phyloP scores from a whole-genome alignment of 37 sponge, comb jelly and placozoan species.

The Eunapius fragilis region DNA sequence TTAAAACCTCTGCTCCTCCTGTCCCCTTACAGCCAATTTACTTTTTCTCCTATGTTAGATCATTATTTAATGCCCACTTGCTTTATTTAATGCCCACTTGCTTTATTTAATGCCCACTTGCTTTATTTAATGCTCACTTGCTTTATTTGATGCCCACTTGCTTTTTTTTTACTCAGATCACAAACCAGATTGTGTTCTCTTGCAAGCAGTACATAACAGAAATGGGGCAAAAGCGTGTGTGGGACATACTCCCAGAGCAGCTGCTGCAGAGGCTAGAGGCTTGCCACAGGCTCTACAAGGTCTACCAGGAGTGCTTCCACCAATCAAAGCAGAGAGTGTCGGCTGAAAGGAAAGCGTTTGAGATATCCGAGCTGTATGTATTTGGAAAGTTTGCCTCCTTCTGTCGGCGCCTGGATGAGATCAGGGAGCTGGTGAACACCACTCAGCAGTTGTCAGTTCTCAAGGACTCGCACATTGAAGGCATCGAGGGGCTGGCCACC shows the following conservation, averaged over 20 bases:
- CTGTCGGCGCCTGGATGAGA: constrained; percentile 65
- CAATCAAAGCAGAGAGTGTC: constrained; percentile 64
- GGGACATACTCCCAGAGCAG: constrained; percentile 59
- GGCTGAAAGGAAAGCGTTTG: constrained; percentile 65
- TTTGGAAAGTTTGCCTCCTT: constrained; percentile 97
- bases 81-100: too few relatives aligned
- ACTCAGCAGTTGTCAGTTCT: constrained; percentile 61
- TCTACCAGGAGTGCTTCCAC: constrained; percentile 88
- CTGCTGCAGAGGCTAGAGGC: constrained; percentile 67
- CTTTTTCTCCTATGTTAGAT: too few relatives aligned
- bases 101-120: too few relatives aligned
- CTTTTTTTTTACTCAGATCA: constrained; percentile 49
- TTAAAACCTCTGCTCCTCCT: too few relatives aligned
- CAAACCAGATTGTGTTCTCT: constrained; percentile 96
- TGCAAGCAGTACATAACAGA: constrained; percentile 96
- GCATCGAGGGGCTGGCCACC: constrained; percentile 76
- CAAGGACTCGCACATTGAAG: constrained; percentile 79
- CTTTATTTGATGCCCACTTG: too few relatives aligned
- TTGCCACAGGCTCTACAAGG: constrained; percentile 76
- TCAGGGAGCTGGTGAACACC: constrained; percentile 47
- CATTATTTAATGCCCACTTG: too few relatives aligned
- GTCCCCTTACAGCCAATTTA: too few relatives aligned
- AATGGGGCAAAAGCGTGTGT: constrained; percentile 60
- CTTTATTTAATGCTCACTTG: too few relatives aligned
- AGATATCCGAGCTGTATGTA: constrained; percentile 95